Evolutionary conservation across 2,888 invertebrate genomes (phyloP), one percentile per base, ranked within the genome.

Genomic region (Spatulosminthurus flaviceps): DNA sequence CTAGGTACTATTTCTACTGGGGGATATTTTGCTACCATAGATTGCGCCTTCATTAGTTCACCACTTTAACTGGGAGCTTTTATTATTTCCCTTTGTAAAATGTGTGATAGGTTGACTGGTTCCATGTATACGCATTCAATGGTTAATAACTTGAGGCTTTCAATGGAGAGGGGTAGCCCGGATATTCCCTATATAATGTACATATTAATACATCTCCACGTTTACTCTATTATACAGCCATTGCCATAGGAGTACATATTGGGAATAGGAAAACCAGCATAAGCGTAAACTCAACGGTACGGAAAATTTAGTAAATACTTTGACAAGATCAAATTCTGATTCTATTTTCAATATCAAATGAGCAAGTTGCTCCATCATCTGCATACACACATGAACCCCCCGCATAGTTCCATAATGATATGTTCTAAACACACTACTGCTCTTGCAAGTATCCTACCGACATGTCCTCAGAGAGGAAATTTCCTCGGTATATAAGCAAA

Each of bases 281-380:
- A n/a, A n/a, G n/a, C n/a, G n/a, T n/a, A 16, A 24, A 16, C 64
- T 22, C 64, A 64, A 22, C 24, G 64, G 24, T n/a, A 24, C 64
- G 64, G 11, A 26, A 64, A 64, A 64, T 64, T 26, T 64, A 64
- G 64, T 64, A 64, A 64, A 64, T 64, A 64, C 64, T 64, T 64
- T 64, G 64, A 64, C 64, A 64, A 64, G 64, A 64, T 64, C 64
- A 64, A 64, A 64, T 64, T 64, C 26, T 64, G 22, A 64, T 64
- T 64, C 64, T 64, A 26, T 64, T 64, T 26, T 64, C 51, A 51
- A 13, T n/a, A 51, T 51, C 16, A 51, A 51, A n/a, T 51, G 51
- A 51, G 51, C 51, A 51, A n/a, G 2, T n/a, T 4, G 51, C 51
- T 51, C n/a, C n/a, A n/a, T n/a, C n/a, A n/a, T n/a, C n/a, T n/a